Percentiles rank a stretch among this genome's conserved stretches.
These are phyloP conservation scores for Genyomyrus donnyi DNA, from an alignment of 2,113 vertebrate genomes.

Conservation along the genomic window DNA sequence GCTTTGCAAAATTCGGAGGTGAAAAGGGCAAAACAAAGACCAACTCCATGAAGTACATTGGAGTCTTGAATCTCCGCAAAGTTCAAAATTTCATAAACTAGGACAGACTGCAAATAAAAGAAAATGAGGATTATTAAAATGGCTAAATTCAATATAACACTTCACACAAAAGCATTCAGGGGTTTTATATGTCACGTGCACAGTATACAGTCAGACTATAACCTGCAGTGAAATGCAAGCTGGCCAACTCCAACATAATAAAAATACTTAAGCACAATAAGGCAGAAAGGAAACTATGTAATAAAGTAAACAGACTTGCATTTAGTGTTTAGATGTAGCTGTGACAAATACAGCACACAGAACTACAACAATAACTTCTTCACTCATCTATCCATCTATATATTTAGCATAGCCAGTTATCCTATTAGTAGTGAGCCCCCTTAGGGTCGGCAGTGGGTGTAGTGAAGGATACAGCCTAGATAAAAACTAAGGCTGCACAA, in stretches of 20 bases:
- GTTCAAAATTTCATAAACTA: conserved; percentile 60
- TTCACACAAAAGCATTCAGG: neutral
- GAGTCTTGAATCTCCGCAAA: conserved; percentile 33
- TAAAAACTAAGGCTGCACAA: neutral
- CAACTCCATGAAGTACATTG: conserved; percentile 41
- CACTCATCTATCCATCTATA: neutral
- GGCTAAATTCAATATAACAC: neutral
- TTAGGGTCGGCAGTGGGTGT: neutral
- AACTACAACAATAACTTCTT: neutral
- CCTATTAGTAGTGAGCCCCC: neutral
- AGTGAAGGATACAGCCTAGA: neutral
- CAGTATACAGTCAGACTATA: neutral
- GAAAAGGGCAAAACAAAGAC: conserved; percentile 63
- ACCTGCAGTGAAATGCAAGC: neutral
- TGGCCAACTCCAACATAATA: neutral
- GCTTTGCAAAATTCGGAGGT: conserved; percentile 57
- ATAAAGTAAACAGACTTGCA: neutral
- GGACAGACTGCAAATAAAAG: conserved; percentile 50
- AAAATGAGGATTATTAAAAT: neutral
- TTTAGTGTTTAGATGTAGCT: neutral
- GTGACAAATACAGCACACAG: neutral
- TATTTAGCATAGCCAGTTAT: too few relatives aligned
- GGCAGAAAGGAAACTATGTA: neutral
- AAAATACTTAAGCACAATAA: neutral
- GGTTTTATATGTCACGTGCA: neutral